Evolutionary conservation across 1,140 invertebrate species (phyloP).

Genomic region (Asbolus verrucosus): DNA sequence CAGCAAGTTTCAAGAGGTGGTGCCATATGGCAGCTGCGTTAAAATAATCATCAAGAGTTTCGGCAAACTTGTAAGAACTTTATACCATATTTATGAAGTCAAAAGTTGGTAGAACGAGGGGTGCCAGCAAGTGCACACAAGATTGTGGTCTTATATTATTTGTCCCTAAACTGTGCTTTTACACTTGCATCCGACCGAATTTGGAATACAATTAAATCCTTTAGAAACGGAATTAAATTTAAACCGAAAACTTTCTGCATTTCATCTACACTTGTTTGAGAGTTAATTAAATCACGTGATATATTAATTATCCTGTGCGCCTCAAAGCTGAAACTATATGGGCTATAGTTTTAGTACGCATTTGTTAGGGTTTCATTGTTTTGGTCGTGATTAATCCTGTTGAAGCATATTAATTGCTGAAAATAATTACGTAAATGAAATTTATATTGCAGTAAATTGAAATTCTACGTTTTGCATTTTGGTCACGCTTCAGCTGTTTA

Average conservation of each 20-base stretch:
- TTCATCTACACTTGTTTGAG: background rate
- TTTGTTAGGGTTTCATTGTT: background rate
- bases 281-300: too few species aligned
- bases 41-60: constrained; percentile 50
- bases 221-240: constrained; percentile 6
- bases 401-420: constrained; percentile 3
- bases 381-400: background rate
- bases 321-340: too few species aligned
- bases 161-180: constrained; percentile 8
- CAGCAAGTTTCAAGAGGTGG: constrained; percentile 41
- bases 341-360: too few species aligned
- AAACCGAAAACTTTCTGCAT: background rate
- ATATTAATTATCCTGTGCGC: too few species aligned
- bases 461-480: constrained; percentile 52
- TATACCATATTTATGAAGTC: constrained; percentile 50
- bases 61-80: constrained; percentile 48
- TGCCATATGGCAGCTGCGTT: constrained; percentile 45
- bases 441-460: constrained; percentile 46
- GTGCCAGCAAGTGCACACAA: constrained; percentile 42
- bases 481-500: constrained; percentile 56
- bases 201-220: constrained; percentile 25
- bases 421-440: constrained; percentile 30
- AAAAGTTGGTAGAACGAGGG: constrained; percentile 47
- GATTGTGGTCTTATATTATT: constrained; percentile 35
- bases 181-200: constrained; percentile 34